Conservation (phyloP, 1,140 invertebrate species). For the Diabrotica undecimpunctata region DNA sequence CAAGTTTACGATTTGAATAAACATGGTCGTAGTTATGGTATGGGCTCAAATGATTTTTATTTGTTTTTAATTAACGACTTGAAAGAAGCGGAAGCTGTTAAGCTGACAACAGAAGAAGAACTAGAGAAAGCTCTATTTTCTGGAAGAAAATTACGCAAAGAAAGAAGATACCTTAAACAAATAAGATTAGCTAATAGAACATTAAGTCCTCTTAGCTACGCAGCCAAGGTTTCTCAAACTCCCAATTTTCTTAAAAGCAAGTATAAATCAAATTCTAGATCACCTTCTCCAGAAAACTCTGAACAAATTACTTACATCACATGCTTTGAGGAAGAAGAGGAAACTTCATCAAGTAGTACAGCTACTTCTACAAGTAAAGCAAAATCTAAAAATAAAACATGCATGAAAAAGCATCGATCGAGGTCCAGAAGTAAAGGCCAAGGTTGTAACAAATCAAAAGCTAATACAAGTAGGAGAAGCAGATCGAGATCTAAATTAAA, state of each 20-base stretch:
- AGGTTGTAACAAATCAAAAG: not conserved
- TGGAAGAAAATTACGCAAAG: conserved; percentile 74
- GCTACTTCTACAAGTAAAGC: conserved; percentile 59
- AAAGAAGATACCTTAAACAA: no score
- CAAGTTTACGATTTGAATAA: conserved; percentile 87
- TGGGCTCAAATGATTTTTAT: conserved; percentile 87
- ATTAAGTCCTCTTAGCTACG: conserved; percentile 86
- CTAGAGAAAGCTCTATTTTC: conserved; percentile 89
- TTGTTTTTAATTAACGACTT: conserved; percentile 87
- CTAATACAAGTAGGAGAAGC: conserved; percentile 6
- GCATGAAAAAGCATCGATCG: not conserved
- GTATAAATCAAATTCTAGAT: conserved; percentile 64
- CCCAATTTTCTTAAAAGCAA: conserved; percentile 52
- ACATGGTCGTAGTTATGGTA: conserved; percentile 80
- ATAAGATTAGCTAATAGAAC: conserved; percentile 75
- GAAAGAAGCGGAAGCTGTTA: conserved; percentile 85
- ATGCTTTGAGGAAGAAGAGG: conserved; percentile 86
- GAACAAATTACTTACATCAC: conserved; percentile 89
- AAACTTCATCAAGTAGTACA: conserved; percentile 48
- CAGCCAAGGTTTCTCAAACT: conserved; percentile 62
- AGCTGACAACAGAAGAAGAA: conserved; percentile 81
- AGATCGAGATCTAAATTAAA: not conserved
- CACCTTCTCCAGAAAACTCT: conserved; percentile 66
- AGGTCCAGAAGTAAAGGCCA: conserved; percentile 16
- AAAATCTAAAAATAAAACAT: conserved; percentile 30